A percentile compares a stretch with the other conserved stretches of the same genome.
Evolutionary conservation across 2,888 invertebrate species (phyloP).

Genomic region (Hyles lineata): DNA sequence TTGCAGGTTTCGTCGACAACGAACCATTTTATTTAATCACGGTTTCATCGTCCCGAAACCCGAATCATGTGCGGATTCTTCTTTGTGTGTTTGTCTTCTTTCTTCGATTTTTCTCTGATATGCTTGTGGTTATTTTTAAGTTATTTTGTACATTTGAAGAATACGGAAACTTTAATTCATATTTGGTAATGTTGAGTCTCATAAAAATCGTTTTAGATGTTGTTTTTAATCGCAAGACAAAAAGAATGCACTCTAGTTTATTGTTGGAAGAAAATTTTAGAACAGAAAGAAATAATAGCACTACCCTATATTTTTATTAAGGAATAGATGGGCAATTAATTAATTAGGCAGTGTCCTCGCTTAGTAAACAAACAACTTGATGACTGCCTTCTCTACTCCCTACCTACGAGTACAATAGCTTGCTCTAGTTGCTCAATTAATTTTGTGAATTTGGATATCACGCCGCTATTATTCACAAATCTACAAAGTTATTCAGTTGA

Average conservation of each 20-base stretch:
- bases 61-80: conserved; percentile 89
- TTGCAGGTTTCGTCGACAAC: conserved; percentile 99
- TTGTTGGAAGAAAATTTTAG: background rate
- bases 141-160: too few species aligned
- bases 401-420: conserved; percentile 39
- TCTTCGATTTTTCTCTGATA: conserved; percentile 28
- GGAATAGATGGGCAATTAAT: conserved; percentile 61
- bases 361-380: conserved; percentile 52
- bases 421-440: conserved; percentile 35
- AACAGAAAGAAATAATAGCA: conserved; percentile 35
- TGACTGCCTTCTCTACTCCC: conserved; percentile 32
- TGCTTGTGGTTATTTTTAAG: background rate
- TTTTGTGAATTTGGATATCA: background rate
- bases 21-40: conserved; percentile 88
- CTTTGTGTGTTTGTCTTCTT: conserved; percentile 42
- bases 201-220: background rate
- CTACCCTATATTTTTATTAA: conserved; percentile 57
- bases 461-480: background rate
- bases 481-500: too few species aligned
- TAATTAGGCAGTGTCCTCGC: conserved; percentile 56
- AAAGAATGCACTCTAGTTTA: background rate
- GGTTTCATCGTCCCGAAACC: conserved; percentile 95
- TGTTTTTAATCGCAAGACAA: background rate
- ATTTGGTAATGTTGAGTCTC: background rate
- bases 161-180: background rate